Evolutionary conservation across 92 coral and sea anemone genomes (phyloP), one percentile per base, ranked within the genome.

Genomic region (Zoanthus solanderi): DNA sequence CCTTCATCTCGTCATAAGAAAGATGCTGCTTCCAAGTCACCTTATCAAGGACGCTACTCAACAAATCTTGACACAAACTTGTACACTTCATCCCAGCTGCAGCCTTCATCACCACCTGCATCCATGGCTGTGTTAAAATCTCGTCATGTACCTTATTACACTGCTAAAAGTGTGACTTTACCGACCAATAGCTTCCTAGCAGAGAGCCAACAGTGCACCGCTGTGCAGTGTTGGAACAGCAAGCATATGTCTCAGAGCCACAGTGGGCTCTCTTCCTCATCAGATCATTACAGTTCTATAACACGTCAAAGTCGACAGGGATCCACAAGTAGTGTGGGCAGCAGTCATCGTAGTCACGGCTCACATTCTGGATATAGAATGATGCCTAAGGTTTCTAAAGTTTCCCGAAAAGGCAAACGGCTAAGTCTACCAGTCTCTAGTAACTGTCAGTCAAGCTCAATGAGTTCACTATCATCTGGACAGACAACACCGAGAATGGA

Each of bases 381-480:
- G 42, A 10, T 68, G 9, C 69, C 86, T 15, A 85, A 71, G 65
- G 80, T 54, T n/a, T 72, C 74, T n/a, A 90, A 78, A 42, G 58
- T 78, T 29, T 84, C 89, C 0, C 86, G 86, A 15, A 87, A 76
- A 32, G 42, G 72, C 29, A 91, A 93, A 73, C 91, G 98, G 28
- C 87, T 97, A 37, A 93, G 96, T 73, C 78, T 90, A 18, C 96
- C 98, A 7, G 85, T 92, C 50, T 90, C 98, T 29, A 90, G 86
- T 0, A 92, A 97, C 78, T 88, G 92, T 61, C 89, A 95, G 16
- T 91, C 93, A 47, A 89, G 93, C 31, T 93, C 99, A 15, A 74
- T 92, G 60, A 88, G 97, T 76, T 95, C 99, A 9, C 67, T 87
- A 5, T 97, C 99, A 11, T 97, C 99, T 13, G 99, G 99, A 44